These are phyloP conservation scores for Xyliphius kryptos DNA, from an alignment of 2,113 vertebrate species.

Conservation along the genomic window DNA sequence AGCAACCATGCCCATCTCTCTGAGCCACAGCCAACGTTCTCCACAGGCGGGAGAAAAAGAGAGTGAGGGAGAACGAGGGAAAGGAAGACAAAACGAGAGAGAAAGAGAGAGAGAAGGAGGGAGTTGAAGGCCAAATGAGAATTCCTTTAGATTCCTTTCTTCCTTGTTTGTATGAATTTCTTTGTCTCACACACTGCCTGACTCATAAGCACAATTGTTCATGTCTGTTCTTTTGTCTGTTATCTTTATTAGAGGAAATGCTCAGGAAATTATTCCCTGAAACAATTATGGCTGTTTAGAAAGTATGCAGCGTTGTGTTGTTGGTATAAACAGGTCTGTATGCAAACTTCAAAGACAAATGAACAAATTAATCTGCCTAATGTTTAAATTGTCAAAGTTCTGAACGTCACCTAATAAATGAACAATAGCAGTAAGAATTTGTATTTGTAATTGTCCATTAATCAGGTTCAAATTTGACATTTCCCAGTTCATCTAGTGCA, in stretches of 20 bases:
- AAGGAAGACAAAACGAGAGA: conserved; percentile 30
- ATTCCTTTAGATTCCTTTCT: conserved; percentile 75
- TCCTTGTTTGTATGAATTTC: conserved; percentile 26
- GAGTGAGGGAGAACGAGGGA: conserved; percentile 57
- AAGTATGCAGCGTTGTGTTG: not conserved
- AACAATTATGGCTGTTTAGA: not conserved
- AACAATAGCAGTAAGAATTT: not conserved
- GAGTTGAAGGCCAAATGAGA: conserved; percentile 40
- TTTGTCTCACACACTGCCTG: conserved; percentile 20
- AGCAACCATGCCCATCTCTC: conserved; percentile 77
- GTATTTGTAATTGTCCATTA: too few relatives aligned
- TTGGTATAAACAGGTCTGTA: not conserved
- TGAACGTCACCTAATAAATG: not conserved
- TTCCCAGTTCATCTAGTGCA: too few relatives aligned
- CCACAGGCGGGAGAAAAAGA: conserved; percentile 67
- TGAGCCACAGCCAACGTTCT: conserved; percentile 82
- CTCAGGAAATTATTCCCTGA: conserved; percentile 8
- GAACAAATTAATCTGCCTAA: not conserved
- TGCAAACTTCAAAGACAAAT: not conserved
- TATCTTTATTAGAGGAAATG: conserved; percentile 7
- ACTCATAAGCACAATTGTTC: conserved; percentile 18
- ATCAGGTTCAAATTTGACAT: too few relatives aligned
- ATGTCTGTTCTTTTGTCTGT: not conserved
- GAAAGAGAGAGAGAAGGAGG: conserved; percentile 13
- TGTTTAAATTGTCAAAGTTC: not conserved